Conservation (phyloP, 1,140 invertebrate genomes). For the Teleopsis dalmanni region DNA sequence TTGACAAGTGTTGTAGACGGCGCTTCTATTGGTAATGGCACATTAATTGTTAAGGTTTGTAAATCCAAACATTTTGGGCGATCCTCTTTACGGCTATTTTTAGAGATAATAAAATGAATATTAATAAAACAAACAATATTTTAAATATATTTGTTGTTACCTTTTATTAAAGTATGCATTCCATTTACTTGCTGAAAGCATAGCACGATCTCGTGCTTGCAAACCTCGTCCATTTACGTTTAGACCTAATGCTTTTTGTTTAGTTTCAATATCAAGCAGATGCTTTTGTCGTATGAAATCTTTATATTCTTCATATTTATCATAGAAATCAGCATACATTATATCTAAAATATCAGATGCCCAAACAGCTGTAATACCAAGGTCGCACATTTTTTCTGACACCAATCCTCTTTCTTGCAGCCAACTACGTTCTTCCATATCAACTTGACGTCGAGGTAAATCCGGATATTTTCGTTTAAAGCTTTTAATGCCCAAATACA, state of each 20-base stretch:
- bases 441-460: conserved; percentile 71
- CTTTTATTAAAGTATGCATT: conserved; percentile 78
- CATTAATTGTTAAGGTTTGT: conserved; percentile 39
- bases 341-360: conserved; percentile 89
- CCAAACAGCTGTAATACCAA: conserved; percentile 84
- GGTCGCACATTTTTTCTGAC: conserved; percentile 84
- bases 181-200: conserved; percentile 80
- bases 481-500: conserved; percentile 86
- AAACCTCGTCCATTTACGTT: conserved; percentile 51
- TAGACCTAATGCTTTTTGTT: conserved; percentile 48
- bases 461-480: conserved; percentile 95
- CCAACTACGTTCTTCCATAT: conserved; percentile 84
- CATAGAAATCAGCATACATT: conserved; percentile 89
- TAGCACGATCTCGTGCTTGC: conserved; percentile 76
- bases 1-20: conserved; percentile 21
- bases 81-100: conserved; percentile 37
- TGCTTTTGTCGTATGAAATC: conserved; percentile 74
- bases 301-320: conserved; percentile 90
- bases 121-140: not conserved
- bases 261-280: conserved; percentile 34
- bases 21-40: conserved; percentile 22
- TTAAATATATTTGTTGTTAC: conserved; percentile 17
- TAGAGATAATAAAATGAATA: not conserved
- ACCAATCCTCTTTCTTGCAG: conserved; percentile 77
- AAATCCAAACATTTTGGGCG: conserved; percentile 34